Conservation (phyloP, 1,140 invertebrate species). For the Bradysia coprophila region DNA sequence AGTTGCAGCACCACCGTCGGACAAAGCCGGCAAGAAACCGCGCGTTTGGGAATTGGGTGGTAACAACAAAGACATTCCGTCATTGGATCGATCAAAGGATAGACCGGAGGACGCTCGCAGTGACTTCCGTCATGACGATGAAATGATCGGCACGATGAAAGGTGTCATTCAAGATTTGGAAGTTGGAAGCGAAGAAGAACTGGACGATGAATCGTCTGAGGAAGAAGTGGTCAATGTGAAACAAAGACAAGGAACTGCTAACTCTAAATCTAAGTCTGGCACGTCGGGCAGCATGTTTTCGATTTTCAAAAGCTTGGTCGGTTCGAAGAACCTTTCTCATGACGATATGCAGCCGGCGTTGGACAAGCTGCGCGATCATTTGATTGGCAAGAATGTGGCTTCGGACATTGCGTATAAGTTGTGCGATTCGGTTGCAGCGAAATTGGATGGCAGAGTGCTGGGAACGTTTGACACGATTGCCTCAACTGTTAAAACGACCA, state of each 20-base stretch:
- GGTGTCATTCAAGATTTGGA: conserved; percentile 50
- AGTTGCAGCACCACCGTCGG: conserved; percentile 40
- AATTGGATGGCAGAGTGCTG: conserved; percentile 82
- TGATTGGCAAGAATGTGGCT: conserved; percentile 96
- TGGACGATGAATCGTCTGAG: conserved; percentile 27
- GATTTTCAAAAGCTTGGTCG: conserved; percentile 73
- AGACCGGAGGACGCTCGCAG: conserved; percentile 41
- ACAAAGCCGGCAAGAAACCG: conserved; percentile 72
- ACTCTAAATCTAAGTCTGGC: conserved; percentile 23
- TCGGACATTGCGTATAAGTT: conserved; percentile 86
- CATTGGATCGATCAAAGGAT: conserved; percentile 70
- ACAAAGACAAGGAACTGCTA: conserved; percentile 20
- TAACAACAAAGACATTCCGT: conserved; percentile 52
- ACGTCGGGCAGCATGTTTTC: conserved; percentile 45
- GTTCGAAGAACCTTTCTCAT: conserved; percentile 54
- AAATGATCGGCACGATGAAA: conserved; percentile 66
- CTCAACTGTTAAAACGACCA: conserved; percentile 58
- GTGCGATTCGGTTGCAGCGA: conserved; percentile 83
- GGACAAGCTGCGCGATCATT: conserved; percentile 90
- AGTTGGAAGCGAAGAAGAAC: conserved; percentile 38
- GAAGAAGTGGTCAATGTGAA: conserved; percentile 24
- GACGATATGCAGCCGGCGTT: conserved; percentile 68
- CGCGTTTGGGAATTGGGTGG: conserved; percentile 80
- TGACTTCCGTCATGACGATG: conserved; percentile 37
- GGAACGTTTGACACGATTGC: conserved; percentile 87